Percentiles rank a stretch among this genome's conserved stretches.
phyloP scores from a whole-genome alignment of 2,797 vertebrate species.

The Benthosema pterotum region DNA sequence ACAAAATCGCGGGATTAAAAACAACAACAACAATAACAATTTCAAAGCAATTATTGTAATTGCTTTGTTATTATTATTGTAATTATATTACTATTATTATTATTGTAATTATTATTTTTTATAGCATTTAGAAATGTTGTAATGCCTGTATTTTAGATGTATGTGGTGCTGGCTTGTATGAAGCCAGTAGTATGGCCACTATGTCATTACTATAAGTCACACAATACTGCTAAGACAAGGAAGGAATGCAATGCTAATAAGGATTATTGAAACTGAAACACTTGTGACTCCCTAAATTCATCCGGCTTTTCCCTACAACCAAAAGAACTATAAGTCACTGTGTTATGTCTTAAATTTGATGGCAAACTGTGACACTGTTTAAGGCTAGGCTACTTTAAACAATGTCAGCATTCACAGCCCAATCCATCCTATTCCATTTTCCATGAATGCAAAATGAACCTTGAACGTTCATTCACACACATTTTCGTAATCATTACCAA shows the following conservation, averaged over 20 bases:
- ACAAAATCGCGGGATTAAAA: no score
- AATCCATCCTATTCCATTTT: conserved; percentile 55
- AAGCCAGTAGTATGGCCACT: conserved; percentile 15
- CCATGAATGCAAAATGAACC: conserved; percentile 30
- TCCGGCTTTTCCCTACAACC: conserved; percentile 72
- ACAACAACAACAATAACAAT: no score
- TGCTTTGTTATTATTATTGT: no score
- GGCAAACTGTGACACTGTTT: conserved; percentile 50
- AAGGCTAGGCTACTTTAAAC: conserved; percentile 66
- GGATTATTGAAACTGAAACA: conserved; percentile 71
- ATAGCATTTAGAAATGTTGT: neutral
- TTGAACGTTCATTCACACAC: neutral
- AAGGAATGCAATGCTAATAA: conserved; percentile 76
- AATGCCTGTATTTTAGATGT: conserved; percentile 2
- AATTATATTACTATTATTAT: no score
- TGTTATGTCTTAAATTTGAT: conserved; percentile 53
- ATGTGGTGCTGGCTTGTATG: neutral
- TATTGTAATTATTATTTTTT: no score
- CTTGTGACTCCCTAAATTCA: conserved; percentile 82
- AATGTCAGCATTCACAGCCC: conserved; percentile 69
- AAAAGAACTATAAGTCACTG: conserved; percentile 56
- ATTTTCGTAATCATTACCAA: neutral
- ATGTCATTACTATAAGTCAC: conserved; percentile 62
- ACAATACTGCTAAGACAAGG: conserved; percentile 42
- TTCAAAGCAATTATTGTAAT: no score